Evolutionary conservation across 2,113 vertebrate species (phyloP), one percentile per base, ranked within the genome.

Genomic region (Aspiorhynchus laticeps): DNA sequence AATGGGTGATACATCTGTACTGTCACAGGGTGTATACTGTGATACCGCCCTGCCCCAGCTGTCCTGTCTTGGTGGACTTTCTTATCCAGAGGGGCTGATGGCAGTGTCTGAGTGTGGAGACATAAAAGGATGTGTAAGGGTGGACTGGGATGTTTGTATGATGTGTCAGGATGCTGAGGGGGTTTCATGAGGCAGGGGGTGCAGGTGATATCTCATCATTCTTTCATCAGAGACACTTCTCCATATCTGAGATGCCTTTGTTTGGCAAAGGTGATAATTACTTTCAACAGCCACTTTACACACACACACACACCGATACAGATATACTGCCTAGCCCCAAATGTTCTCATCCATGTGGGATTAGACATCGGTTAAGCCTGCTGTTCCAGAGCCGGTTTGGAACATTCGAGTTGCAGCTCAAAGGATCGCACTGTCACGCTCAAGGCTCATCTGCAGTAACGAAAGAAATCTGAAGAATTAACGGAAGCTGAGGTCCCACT

Each of bases 281-380:
- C 84, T 24, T 86, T 69, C 36, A 85, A 75, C 11, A 71, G 28
- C 65, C 78, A 77, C 81, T 85, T 81, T 46, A 76, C 38, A 41
- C 53, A 76, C 63, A 46, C 59, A 67, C 24, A 76, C 48, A 17
- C 5, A 3, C 43, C 61, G 5, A 77, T 19, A 77, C 74, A 71
- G 56, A 84, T 75, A 78, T 76, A 78, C 17, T 28, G 19, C 43
- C 69, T 56, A 36, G 41, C 53, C 81, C 80, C 51, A 73, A 51
- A 59, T 71, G 75, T 79, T 86, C 86, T 87, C 36, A 69, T 38
- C 69, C 77, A 41, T 63, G 46, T 76, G 78, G 82, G 89, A 90
- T 91, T 90, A 90, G 71, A 51, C 61, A 80, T 85, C 28, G 63
- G 46, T 85, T 91, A 91, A 90, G 83, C 84, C 88, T 28, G 43